Evolutionary conservation across 1,140 invertebrate species (phyloP), one percentile per base, ranked within the genome.

Genomic region (Drosophila triauraria): DNA sequence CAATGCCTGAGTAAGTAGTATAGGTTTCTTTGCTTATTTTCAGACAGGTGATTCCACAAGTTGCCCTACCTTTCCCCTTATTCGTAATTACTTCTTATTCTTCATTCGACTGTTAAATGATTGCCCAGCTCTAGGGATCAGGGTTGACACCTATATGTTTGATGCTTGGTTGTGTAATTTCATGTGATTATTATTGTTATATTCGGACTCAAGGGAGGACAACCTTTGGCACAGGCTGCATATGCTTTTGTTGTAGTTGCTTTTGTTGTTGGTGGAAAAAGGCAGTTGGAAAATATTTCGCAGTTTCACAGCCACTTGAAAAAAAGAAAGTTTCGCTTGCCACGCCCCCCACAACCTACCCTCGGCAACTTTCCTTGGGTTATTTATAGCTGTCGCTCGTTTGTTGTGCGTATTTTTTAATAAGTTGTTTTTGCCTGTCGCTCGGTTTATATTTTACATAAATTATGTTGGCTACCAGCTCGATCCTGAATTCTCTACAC

Each of bases 381-480:
- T 84, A 90, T 88, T 90, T 88, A 88, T 90, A 84, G 84, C 76
- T 69, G 84, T 78, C 62, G 80, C 84, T 88, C 64, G 80, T 83
- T 87, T 78, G 80, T 75, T 88, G 58, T 78, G 35, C 42, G 59
- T 65, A 61, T 67, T 88, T 80, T 84, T 84, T 80, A 81, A 88
- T 81, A 88, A 88, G 85, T 88, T 90, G 85, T 72, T 77, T 79
- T 80, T 78, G 74, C 74, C 62, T 78, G 82, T 85, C 78, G 68
- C 78, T 86, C 32, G 78, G 82, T 78, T 83, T 80, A 88, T 87
- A 80, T 88, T 83, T 74, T 87, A 77, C 83, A 87, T 87, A 88
- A 87, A 87, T 87, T 87, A 87, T 87, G 84, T 84, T 72, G 74
- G 76, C 65, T 56, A 43, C 65, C 78, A 62, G 68, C 80, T 27